Conservation (phyloP, 2,888 invertebrate species). For the Acleris laterana region DNA sequence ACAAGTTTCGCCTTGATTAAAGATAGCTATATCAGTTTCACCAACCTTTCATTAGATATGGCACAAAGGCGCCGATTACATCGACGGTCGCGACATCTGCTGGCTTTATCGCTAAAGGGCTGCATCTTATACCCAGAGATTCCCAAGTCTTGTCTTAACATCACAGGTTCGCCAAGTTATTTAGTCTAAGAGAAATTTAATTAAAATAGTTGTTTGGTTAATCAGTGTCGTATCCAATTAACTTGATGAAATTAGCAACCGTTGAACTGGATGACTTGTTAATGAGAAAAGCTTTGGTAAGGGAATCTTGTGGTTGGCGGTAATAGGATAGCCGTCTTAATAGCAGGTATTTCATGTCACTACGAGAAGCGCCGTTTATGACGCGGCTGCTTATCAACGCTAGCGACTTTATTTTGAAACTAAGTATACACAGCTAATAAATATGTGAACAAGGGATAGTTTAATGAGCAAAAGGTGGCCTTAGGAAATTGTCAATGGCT, state of each 20-base stretch:
- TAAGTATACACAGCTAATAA: no score
- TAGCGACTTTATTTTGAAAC: not conserved
- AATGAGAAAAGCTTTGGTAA: slow-evolving; percentile 27
- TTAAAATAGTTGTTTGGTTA: slow-evolving; percentile 37
- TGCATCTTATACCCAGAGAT: slow-evolving; percentile 65
- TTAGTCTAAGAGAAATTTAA: slow-evolving; percentile 32
- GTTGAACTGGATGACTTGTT: slow-evolving; percentile 21
- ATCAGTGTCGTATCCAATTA: slow-evolving; percentile 35
- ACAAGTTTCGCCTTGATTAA: slow-evolving; percentile 80
- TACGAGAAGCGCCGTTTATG: not conserved
- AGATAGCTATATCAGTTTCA: slow-evolving; percentile 82
- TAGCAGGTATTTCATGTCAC: slow-evolving; percentile 3
- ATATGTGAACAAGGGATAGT: no score
- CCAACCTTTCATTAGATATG: slow-evolving; percentile 78
- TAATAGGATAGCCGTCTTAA: slow-evolving; percentile 20
- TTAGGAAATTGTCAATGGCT: no score
- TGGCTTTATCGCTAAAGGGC: slow-evolving; percentile 75
- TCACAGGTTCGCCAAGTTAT: slow-evolving; percentile 25
- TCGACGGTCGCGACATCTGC: slow-evolving; percentile 75
- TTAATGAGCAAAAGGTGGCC: no score
- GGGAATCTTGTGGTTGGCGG: slow-evolving; percentile 15
- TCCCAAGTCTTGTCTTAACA: slow-evolving; percentile 39
- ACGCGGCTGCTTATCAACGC: not conserved
- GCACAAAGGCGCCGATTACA: slow-evolving; percentile 80
- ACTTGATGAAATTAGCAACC: slow-evolving; percentile 33